A percentile compares a stretch with the other conserved stretches of the same genome.
Evolutionary conservation across 2,797 vertebrate genomes (phyloP).

Genomic region (Macropodus opercularis): DNA sequence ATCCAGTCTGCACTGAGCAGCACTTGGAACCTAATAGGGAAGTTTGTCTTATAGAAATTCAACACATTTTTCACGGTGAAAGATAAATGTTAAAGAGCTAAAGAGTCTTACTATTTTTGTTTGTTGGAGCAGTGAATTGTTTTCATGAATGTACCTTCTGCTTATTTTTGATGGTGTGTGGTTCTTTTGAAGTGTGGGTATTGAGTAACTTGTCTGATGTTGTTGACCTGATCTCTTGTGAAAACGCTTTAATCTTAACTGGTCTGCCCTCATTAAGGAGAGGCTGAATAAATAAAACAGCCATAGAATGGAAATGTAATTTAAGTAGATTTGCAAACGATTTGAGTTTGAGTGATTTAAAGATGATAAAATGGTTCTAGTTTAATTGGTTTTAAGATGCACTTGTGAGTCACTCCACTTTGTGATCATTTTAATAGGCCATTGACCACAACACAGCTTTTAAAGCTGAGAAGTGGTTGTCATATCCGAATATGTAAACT

Average conservation of each 20-base stretch:
- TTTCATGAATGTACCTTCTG: background rate
- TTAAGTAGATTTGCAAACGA: background rate
- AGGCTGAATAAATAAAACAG: conserved; percentile 1
- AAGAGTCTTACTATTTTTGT: background rate
- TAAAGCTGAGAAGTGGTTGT: too few species aligned
- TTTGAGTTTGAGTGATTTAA: background rate
- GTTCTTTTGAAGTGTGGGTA: background rate
- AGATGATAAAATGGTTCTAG: background rate
- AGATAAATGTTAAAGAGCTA: background rate
- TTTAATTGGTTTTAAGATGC: background rate
- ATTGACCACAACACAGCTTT: too few species aligned
- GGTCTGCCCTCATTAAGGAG: background rate
- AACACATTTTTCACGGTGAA: background rate
- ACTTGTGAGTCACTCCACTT: too few species aligned
- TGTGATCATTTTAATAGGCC: too few species aligned
- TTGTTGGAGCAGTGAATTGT: background rate
- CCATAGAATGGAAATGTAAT: background rate
- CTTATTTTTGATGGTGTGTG: background rate
- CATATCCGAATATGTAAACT: too few species aligned
- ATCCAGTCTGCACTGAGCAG: conserved; percentile 11
- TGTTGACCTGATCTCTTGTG: background rate
- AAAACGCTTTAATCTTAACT: conserved; percentile 1
- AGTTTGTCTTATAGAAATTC: conserved; percentile 12
- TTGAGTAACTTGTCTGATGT: background rate
- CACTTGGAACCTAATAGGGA: conserved; percentile 24